phyloP scores from a whole-genome alignment of 2,888 invertebrate species.

The Stictocephala bisonia region DNA sequence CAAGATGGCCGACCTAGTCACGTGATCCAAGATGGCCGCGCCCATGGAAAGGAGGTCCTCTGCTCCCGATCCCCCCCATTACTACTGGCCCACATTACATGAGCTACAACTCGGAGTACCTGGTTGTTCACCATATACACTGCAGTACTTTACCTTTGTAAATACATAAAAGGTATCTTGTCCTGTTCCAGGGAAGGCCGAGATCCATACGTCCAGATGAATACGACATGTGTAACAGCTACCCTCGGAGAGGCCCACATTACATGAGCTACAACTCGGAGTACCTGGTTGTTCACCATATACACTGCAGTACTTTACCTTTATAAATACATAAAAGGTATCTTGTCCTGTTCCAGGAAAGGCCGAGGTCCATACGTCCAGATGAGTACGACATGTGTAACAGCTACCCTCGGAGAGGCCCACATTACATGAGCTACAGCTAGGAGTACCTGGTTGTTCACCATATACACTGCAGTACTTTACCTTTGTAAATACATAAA shows the following conservation, averaged over 20 bases:
- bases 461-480: conserved; percentile 55
- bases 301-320: conserved; percentile 56
- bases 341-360: conserved; percentile 55
- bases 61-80: no score
- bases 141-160: no score
- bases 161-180: no score
- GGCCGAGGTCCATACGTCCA: conserved; percentile 51
- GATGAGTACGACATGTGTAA: conserved; percentile 48
- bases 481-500: no score
- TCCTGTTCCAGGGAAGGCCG: no score
- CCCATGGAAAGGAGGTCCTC: no score
- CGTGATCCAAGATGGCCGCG: no score
- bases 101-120: no score
- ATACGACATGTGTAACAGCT: conserved; percentile 45
- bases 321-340: no score
- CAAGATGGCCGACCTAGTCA: no score
- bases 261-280: conserved; percentile 64
- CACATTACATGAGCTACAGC: conserved; percentile 64
- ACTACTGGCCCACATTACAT: no score
- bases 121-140: no score
- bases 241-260: conserved; percentile 54
- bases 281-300: conserved; percentile 52
- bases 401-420: conserved; percentile 50
- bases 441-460: conserved; percentile 57
- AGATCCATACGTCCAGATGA: conserved; percentile 51